Conservation (phyloP, 2,113 vertebrate species). For the Phrynosoma blainvillii region DNA sequence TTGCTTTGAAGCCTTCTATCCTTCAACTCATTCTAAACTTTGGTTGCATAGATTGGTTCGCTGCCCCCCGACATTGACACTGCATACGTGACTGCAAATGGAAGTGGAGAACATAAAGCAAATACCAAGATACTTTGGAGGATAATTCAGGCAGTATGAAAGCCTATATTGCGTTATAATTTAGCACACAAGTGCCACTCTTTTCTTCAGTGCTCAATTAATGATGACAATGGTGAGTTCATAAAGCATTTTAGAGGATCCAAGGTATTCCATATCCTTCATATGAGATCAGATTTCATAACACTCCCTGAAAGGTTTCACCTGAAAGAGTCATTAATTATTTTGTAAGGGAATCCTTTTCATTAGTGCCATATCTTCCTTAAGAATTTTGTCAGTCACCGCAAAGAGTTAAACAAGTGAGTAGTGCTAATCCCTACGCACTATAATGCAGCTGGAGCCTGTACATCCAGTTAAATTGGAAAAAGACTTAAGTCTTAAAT, state of each 20-base stretch:
- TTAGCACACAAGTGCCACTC: conserved; percentile 7
- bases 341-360: conserved; percentile 29
- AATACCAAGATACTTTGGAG: background rate
- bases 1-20: conserved; percentile 9
- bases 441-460: conserved; percentile 55
- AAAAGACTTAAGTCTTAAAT: conserved; percentile 70
- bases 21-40: fast-evolving
- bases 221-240: background rate
- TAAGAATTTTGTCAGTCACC: conserved; percentile 33
- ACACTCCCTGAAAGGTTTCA: conserved; percentile 20
- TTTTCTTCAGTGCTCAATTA: background rate
- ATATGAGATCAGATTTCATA: conserved; percentile 14
- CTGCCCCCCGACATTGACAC: background rate
- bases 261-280: background rate
- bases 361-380: conserved; percentile 1
- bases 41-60: background rate
- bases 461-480: conserved; percentile 66
- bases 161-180: conserved; percentile 3
- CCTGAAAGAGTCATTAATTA: conserved; percentile 17
- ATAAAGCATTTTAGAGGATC: background rate
- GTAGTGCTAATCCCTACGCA: conserved; percentile 55
- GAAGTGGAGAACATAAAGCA: background rate
- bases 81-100: conserved; percentile 5
- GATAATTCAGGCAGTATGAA: conserved; percentile 36
- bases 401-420: conserved; percentile 62